A percentile compares a stretch with the other conserved stretches of the same genome.
Evolutionary conservation across 2,888 invertebrate species (phyloP).

Genomic region (Pherbina coryleti): DNA sequence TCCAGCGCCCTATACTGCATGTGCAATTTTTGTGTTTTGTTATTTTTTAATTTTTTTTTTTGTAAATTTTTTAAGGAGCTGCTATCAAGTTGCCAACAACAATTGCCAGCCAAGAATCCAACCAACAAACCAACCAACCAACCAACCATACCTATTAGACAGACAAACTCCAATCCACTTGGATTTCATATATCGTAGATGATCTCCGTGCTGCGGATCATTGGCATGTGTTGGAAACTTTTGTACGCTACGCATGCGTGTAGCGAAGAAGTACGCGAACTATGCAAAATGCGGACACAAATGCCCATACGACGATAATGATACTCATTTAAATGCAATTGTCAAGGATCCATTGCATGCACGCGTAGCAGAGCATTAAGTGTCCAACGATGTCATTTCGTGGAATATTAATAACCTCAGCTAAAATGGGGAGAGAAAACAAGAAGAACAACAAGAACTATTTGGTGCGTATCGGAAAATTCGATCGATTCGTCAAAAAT

Average conservation of each 20-base stretch:
- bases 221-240: background rate
- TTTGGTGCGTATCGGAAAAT: constrained; percentile 24
- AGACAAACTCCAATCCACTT: constrained; percentile 44
- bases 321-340: constrained; percentile 34
- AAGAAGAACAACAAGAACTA: constrained; percentile 29
- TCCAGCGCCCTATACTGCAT: background rate
- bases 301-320: constrained; percentile 26
- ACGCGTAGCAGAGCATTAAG: constrained; percentile 56
- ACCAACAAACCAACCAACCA: constrained; percentile 37
- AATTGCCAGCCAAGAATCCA: constrained; percentile 25
- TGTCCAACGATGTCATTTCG: constrained; percentile 56
- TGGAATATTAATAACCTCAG: constrained; percentile 60
- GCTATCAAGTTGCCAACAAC: constrained; percentile 19
- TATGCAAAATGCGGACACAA: constrained; percentile 8
- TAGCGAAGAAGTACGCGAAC: background rate
- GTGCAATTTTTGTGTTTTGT: background rate
- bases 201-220: constrained; percentile 42
- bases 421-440: constrained; percentile 3
- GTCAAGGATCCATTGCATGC: constrained; percentile 18
- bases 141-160: constrained; percentile 31
- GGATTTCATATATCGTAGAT: constrained; percentile 53
- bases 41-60: no score
- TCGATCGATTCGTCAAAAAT: constrained; percentile 23
- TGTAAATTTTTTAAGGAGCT: background rate
- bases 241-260: background rate